These are phyloP conservation scores for Lacerta agilis DNA, from an alignment of 2,797 vertebrate species.

Conservation along the genomic window DNA sequence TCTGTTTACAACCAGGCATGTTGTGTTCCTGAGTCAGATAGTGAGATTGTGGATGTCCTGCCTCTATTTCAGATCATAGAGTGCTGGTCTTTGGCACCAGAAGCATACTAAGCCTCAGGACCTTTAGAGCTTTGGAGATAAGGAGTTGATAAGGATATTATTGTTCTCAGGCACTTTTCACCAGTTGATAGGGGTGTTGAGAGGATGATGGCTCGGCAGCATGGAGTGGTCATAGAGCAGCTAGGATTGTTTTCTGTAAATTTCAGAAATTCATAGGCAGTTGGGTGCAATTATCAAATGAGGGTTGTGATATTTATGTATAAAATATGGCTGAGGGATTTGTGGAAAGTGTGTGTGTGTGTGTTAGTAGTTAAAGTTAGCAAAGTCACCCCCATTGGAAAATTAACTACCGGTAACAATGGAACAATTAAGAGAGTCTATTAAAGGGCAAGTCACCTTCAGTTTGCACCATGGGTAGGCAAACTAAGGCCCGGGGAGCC, in stretches of 20 bases:
- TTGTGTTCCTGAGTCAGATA: too few relatives aligned
- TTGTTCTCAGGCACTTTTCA: too few relatives aligned
- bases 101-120: too few relatives aligned
- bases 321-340: not conserved
- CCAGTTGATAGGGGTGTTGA: too few relatives aligned
- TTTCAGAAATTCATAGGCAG: not conserved
- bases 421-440: not conserved
- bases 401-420: not conserved
- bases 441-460: not conserved
- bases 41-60: too few relatives aligned
- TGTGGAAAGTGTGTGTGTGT: not conserved
- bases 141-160: too few relatives aligned
- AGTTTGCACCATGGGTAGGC: not conserved
- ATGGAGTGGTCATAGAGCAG: not conserved
- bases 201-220: too few relatives aligned
- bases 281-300: not conserved
- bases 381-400: not conserved
- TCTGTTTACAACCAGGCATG: too few relatives aligned
- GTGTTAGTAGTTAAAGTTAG: not conserved
- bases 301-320: not conserved
- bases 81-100: too few relatives aligned
- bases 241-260: not conserved
- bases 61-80: too few relatives aligned
- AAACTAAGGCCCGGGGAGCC: too few relatives aligned
- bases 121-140: too few relatives aligned